Evolutionary conservation across 2,888 invertebrate genomes (phyloP), one percentile per base, ranked within the genome.

Genomic region (Lasiommata megera): DNA sequence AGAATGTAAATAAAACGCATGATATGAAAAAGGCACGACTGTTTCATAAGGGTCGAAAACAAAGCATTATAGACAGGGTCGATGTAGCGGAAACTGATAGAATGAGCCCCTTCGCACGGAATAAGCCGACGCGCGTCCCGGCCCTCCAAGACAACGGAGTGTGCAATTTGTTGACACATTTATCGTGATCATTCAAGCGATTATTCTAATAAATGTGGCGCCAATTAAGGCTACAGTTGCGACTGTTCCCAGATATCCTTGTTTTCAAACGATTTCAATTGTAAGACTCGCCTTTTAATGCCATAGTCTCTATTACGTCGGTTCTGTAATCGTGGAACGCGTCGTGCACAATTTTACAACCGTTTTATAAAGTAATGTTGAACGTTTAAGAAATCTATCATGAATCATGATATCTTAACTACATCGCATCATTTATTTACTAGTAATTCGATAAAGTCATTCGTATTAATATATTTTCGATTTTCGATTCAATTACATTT

Each of bases 41-140:
- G 28, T 14, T 50, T 38, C 23, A 38, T 28, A 23, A 50, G 50
- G 28, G 23, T 18, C 41, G 52, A 52, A 52, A 52, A 52, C 52
- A 52, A 52, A 76, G 73, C 74, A 63, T 63, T 62, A 67, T 59
- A 68, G 71, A 66, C 68, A 67, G 61, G 70, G 69, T 76, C 73
- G 76, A 80, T 81, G 80, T 79, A 69, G 70, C 72, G 80, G 79
- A 79, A 82, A 79, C 77, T 74, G 76, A 79, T 76, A 76, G 77
- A 80, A 74, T 67, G 72, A 72, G 71, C 71, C 66, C 67, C 62
- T 78, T 76, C 76, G 72, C 73, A 72, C 68, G 63, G 70, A 69
- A 69, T 71, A 70, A 71, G 69, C 70, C 67, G 65, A n/a, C 23
- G 14, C 8, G n/a, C 12, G 14, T 1, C 14, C 9, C 44, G 28